Base-by-base conservation (phyloP, 1,140 invertebrate species). In the Brachionus manjavacas region DNA sequence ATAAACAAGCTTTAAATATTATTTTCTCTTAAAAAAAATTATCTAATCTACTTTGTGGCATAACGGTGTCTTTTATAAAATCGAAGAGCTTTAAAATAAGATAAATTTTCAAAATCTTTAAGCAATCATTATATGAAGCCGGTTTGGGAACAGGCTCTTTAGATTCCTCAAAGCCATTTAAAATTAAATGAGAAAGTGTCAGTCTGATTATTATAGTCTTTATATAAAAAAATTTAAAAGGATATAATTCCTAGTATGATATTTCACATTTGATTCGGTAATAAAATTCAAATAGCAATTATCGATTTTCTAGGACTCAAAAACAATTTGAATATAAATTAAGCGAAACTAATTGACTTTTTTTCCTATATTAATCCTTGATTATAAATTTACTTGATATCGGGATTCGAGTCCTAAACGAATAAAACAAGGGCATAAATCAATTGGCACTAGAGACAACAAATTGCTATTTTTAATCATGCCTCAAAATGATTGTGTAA, bases 271-370 rank as follows among this genome's bases (percentile, higher is more conserved):
- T 28, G 9, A 14, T 68, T 68, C n/a, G 66, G 66, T 68, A 68
- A 68, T 68, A 68, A 68, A 68, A 68, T 68, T 68, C 25, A 14
- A 12, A 68, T 25, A 31, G 28, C 23, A 68, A 23, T 68, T 68
- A 68, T 68, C n/a, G 66, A 68, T 68, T 68, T 68, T 68, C 31
- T 68, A 23, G 12, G 25, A 4, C 64, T 68, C 14, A 68, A 31
- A 31, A 68, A 68, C 66, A 68, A 68, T 68, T 68, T 68, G 66
- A 68, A 68, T 68, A 68, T 31, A 31, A 68, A 68, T 68, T 39
- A 68, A 68, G 66, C 66, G 31, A 39, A 68, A 68, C 66, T 31
- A 68, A 68, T 68, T 68, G 66, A 68, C 31, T 68, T 68, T 68
- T 23, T 66, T 68, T 39, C 25, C 52, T 7, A 25, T 60, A 9